Evolutionary conservation across 2,113 vertebrate species (phyloP).

Genomic region (Ivindomyrus marchei): DNA sequence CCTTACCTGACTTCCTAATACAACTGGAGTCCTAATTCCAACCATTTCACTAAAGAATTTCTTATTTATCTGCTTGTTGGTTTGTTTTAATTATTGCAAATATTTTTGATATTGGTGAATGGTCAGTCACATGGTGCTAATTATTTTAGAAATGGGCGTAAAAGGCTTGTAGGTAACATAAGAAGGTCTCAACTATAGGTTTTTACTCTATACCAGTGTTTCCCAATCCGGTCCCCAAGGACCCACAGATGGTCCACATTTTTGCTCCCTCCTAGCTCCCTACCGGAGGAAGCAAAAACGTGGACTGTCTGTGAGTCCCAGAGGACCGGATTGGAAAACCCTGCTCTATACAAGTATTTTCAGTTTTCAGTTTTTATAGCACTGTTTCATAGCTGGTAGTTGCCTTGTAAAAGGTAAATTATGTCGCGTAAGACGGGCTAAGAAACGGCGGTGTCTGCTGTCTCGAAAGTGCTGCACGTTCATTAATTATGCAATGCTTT

Average conservation of each 20-base stretch:
- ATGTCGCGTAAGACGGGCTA: not conserved
- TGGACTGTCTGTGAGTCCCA: not conserved
- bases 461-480: not conserved
- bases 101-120: not conserved
- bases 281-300: not conserved
- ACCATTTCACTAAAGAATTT: not conserved
- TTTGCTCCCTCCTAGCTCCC: not conserved
- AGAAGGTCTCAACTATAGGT: not conserved
- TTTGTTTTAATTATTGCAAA: not conserved
- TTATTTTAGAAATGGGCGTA: not conserved
- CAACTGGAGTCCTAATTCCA: not conserved
- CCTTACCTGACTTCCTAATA: not conserved
- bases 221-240: not conserved
- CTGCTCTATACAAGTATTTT: not conserved
- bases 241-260: not conserved
- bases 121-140: not conserved
- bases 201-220: not conserved
- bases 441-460: not conserved
- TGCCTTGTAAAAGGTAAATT: not conserved
- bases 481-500: constrained; percentile 13
- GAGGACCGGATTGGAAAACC: not conserved
- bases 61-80: not conserved
- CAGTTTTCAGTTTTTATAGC: not conserved
- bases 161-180: not conserved
- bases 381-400: not conserved